phyloP scores from a whole-genome alignment of 2,113 vertebrate genomes.

The Xiphias gladius region DNA sequence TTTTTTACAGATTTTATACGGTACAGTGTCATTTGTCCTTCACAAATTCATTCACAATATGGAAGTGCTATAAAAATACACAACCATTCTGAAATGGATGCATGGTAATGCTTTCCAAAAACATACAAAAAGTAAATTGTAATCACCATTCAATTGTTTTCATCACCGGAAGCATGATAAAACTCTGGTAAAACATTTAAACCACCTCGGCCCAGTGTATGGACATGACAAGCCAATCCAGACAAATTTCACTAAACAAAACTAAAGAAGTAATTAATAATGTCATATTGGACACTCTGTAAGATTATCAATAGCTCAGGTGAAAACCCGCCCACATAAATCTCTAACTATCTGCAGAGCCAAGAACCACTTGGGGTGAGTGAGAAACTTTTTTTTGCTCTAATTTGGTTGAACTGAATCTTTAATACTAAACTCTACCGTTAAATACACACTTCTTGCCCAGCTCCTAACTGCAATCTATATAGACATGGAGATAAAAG shows the following conservation, averaged over 20 bases:
- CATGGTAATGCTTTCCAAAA: not conserved
- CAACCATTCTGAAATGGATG: not conserved
- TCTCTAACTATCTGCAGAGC: too few species aligned
- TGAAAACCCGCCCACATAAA: too few species aligned
- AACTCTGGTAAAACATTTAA: not conserved
- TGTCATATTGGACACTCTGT: not conserved
- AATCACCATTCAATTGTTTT: not conserved
- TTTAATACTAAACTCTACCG: not conserved
- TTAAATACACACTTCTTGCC: too few species aligned
- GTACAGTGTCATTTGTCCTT: not conserved
- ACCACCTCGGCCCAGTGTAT: not conserved
- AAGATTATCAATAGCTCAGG: not conserved
- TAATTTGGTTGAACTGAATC: not conserved
- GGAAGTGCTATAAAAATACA: not conserved
- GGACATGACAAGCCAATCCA: not conserved
- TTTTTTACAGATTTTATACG: not conserved
- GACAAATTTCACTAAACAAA: not conserved
- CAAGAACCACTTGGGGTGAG: not conserved
- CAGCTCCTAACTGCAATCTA: not conserved
- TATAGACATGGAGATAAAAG: not conserved
- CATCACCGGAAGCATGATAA: not conserved
- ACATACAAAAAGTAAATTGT: not conserved
- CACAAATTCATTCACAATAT: not conserved
- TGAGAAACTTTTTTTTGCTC: not conserved
- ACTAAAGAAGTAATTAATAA: not conserved